These are phyloP conservation scores for Drosophila insularis DNA, from an alignment of 1,140 invertebrate genomes.

Conservation along the genomic window DNA sequence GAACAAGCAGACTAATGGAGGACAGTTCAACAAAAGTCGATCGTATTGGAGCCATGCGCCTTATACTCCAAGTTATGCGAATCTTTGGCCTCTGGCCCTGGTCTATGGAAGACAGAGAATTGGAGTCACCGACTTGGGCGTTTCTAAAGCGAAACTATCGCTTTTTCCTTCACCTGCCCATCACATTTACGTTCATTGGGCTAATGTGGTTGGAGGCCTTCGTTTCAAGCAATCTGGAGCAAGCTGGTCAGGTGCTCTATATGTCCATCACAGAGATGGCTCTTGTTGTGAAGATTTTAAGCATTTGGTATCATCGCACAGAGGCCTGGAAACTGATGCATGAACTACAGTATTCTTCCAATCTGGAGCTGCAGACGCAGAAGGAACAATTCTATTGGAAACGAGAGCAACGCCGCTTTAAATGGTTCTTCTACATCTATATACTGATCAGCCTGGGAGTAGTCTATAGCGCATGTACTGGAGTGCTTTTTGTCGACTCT, in stretches of 20 bases:
- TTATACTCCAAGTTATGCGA: slow-evolving; percentile 54
- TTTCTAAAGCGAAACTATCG: slow-evolving; percentile 41
- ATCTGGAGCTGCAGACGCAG: slow-evolving; percentile 25
- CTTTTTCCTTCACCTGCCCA: slow-evolving; percentile 61
- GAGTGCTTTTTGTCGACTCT: slow-evolving; percentile 49
- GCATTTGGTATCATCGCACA: slow-evolving; percentile 54
- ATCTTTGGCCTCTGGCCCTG: slow-evolving; percentile 69
- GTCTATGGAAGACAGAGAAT: neutral
- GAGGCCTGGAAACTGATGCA: slow-evolving; percentile 52
- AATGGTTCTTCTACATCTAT: slow-evolving; percentile 52
- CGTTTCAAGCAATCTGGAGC: slow-evolving; percentile 55
- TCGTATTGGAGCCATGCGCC: slow-evolving; percentile 40
- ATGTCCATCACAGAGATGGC: slow-evolving; percentile 72
- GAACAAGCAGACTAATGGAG: slow-evolving; percentile 28
- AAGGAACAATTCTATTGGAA: slow-evolving; percentile 47
- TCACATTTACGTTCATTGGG: slow-evolving; percentile 63
- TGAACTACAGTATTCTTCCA: slow-evolving; percentile 25
- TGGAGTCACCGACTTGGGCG: neutral
- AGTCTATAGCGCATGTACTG: slow-evolving; percentile 47
- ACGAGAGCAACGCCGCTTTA: slow-evolving; percentile 50
- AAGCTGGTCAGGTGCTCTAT: slow-evolving; percentile 68
- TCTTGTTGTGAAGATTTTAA: slow-evolving; percentile 62
- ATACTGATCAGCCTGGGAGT: slow-evolving; percentile 52
- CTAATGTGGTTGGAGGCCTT: slow-evolving; percentile 76
- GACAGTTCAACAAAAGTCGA: slow-evolving; percentile 8